Evolutionary conservation across 2,113 vertebrate species (phyloP), one percentile per base, ranked within the genome.

Genomic region (Rana temporaria): DNA sequence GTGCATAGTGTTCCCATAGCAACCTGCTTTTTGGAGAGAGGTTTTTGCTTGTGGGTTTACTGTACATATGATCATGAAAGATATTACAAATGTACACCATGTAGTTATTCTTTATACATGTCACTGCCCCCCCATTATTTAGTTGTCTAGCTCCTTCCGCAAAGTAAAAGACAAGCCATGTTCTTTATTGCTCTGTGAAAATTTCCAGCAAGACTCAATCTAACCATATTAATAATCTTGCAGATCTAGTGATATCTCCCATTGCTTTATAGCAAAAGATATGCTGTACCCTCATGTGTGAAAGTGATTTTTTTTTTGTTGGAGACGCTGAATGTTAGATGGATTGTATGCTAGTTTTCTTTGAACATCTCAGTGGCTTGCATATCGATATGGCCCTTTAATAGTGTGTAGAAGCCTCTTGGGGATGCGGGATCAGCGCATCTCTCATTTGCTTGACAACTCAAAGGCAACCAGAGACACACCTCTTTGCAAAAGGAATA

Each of bases 401-500:
- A 30, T 55, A 70, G 65, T 60, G 66, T 60, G 55, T 55, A 24
- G 20, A 22, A 74, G 70, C 24, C 79, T 82, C 79, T 56, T 74
- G 79, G 69, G 79, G 79, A 66, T 64, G 70, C 12, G 65, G 38
- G 69, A 71, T 73, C 55, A 42, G 79, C 15, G 26, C 70, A 81
- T 66, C 59, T 63, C 59, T 72, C 24, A 3, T 26, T 55, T 55
- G 57, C 68, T 24, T 64, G 68, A 81, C 57, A 72, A 72, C 38
- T 72, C 79, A 72, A 81, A 81, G 68, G 38, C 67, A 64, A 81
- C 48, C 48, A 19, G 11, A 65, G 68, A 72, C 79, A 82, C 70
- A 38, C 79, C 79, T 72, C 79, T 42, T 81, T 52, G 26, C 57
- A 72, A 72, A 73, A 64, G 79, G 69, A 73, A 81, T 64, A 82